Evolutionary conservation across 1,140 invertebrate genomes (phyloP).

Genomic region (Hetaerina americana): DNA sequence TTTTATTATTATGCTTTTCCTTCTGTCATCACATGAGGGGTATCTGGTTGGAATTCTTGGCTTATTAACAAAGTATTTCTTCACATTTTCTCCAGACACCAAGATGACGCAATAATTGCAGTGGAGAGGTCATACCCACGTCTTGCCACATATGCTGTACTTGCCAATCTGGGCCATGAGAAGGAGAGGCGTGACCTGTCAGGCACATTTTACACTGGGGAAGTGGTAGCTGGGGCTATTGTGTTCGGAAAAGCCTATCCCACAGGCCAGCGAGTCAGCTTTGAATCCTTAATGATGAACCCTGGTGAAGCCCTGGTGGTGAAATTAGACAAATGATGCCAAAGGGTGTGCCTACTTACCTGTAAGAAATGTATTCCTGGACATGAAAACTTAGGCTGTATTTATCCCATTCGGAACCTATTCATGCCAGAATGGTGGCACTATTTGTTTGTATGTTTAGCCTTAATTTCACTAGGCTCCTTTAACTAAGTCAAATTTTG

Average conservation of each 20-base stretch:
- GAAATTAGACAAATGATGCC: constrained; percentile 46
- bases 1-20: too few relatives aligned
- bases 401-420: too few relatives aligned
- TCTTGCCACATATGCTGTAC: constrained; percentile 54
- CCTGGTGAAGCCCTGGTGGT: constrained; percentile 48
- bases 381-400: too few relatives aligned
- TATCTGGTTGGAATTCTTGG: background rate
- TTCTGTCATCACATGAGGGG: background rate
- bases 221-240: constrained; percentile 44
- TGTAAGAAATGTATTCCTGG: too few relatives aligned
- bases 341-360: too few relatives aligned
- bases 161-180: constrained; percentile 49
- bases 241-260: constrained; percentile 19
- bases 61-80: too few relatives aligned
- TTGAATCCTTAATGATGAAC: constrained; percentile 44
- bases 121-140: constrained; percentile 63
- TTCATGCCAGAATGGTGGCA: too few relatives aligned
- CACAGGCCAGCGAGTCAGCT: constrained; percentile 45
- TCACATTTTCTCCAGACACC: too few relatives aligned
- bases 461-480: too few relatives aligned
- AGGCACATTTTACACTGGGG: constrained; percentile 57
- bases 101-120: constrained; percentile 42
- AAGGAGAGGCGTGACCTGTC: constrained; percentile 52
- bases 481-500: too few relatives aligned
- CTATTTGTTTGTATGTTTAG: too few relatives aligned